Conservation (phyloP, 2,888 invertebrate genomes). For the Parnassius mnemosyne region DNA sequence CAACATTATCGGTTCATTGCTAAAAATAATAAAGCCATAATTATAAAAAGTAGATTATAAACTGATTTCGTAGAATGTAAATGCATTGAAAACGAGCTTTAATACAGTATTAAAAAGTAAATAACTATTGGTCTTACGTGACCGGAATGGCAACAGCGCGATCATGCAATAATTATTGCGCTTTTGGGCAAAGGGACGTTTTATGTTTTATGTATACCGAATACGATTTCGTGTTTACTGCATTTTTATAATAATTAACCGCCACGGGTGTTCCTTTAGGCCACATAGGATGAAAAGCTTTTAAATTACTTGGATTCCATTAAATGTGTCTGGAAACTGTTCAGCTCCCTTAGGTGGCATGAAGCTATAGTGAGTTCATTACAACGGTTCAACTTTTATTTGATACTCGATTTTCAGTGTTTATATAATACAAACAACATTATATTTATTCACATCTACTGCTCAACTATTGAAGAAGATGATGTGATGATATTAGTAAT, state of each 20-base stretch:
- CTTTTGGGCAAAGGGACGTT: conserved; percentile 4
- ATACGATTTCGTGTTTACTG: conserved; percentile 1
- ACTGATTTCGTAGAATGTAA: neutral
- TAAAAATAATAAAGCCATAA: conserved; percentile 17
- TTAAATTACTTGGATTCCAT: neutral
- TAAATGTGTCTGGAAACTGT: no score
- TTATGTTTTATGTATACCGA: conserved; percentile 17
- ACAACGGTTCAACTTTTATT: no score
- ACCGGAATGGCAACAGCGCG: neutral
- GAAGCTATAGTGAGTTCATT: no score
- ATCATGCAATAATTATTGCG: conserved; percentile 10
- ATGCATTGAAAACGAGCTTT: neutral
- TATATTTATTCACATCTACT: no score
- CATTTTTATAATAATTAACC: neutral
- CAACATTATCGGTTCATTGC: neutral
- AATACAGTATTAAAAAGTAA: conserved; percentile 7
- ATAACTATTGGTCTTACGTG: conserved; percentile 8
- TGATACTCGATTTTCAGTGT: no score
- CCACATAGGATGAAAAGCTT: conserved; percentile 1
- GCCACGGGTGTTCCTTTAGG: conserved; percentile 8
- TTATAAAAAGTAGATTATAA: conserved; percentile 7
- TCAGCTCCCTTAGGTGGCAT: no score
- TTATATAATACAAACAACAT: no score
- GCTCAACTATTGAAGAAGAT: no score
- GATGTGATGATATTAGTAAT: no score